phyloP scores from a whole-genome alignment of 2,888 invertebrate species.

The Nemoura dubitans region DNA sequence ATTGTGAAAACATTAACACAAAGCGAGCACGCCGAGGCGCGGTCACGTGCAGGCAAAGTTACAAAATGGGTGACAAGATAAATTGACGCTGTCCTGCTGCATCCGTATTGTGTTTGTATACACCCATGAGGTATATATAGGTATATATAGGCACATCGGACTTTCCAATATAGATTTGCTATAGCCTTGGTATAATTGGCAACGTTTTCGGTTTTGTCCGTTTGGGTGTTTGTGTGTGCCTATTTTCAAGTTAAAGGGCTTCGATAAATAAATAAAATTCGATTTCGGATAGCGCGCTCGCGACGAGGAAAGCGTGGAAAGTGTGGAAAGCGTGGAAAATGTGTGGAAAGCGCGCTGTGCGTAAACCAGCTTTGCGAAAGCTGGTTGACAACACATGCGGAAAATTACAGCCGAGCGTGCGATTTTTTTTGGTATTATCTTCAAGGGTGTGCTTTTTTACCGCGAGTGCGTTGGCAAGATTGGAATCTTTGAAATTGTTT shows the following conservation, averaged over 20 bases:
- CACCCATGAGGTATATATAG: no score
- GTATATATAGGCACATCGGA: neutral
- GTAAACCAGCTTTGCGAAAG: slow-evolving; percentile 12
- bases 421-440: slow-evolving; percentile 17
- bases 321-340: neutral
- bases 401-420: neutral
- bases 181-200: neutral
- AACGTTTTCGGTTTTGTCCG: neutral
- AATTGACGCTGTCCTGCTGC: neutral
- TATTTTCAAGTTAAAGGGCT: neutral
- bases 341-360: neutral
- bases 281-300: neutral
- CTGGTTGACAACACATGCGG: slow-evolving; percentile 7
- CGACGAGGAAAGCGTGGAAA: neutral
- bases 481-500: slow-evolving; percentile 38
- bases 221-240: neutral
- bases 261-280: slow-evolving; percentile 12
- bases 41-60: slow-evolving; percentile 24
- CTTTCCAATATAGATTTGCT: neutral
- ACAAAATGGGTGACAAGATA: neutral
- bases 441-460: slow-evolving; percentile 29
- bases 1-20: neutral
- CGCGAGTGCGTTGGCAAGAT: slow-evolving; percentile 26
- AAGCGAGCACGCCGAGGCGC: neutral
- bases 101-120: no score